phyloP scores from a whole-genome alignment of 2,888 invertebrate species.

The Xiphydria camelus region DNA sequence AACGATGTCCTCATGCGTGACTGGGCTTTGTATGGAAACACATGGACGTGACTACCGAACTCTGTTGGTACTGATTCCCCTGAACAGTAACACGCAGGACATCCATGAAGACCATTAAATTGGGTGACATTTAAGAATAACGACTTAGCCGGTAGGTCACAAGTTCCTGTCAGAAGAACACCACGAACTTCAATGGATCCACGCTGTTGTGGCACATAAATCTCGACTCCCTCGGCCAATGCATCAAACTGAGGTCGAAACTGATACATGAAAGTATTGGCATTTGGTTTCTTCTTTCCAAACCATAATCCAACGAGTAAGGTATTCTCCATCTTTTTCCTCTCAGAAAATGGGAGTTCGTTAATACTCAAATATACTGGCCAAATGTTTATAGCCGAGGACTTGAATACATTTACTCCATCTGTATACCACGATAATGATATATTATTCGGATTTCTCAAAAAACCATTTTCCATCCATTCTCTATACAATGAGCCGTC shows the following conservation, averaged over 20 bases:
- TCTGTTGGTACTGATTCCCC: too few species aligned
- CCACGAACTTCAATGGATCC: background rate
- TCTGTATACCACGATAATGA: slow-evolving; percentile 19
- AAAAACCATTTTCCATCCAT: slow-evolving; percentile 8
- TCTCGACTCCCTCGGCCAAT: background rate
- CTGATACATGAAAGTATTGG: slow-evolving; percentile 9
- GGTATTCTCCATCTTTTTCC: slow-evolving; percentile 17
- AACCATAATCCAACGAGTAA: slow-evolving; percentile 18
- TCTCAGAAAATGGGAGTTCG: slow-evolving; percentile 19
- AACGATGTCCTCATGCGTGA: slow-evolving; percentile 10
- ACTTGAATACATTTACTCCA: slow-evolving; percentile 13
- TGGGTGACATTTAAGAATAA: slow-evolving; percentile 5
- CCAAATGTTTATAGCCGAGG: slow-evolving; percentile 17
- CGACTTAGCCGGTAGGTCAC: slow-evolving; percentile 9
- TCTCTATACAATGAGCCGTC: slow-evolving; percentile 9
- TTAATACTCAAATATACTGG: slow-evolving; percentile 22
- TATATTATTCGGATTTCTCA: slow-evolving; percentile 21
- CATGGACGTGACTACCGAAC: too few species aligned
- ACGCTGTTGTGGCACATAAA: background rate
- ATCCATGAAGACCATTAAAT: background rate
- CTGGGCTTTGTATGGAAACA: slow-evolving; percentile 12
- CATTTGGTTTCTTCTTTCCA: slow-evolving; percentile 19
- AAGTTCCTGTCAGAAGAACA: slow-evolving; percentile 7
- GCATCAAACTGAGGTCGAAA: slow-evolving; percentile 1
- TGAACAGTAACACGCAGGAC: background rate